Percentiles rank a stretch among this genome's conserved stretches.
Conservation (phyloP, 37 sponge, comb jelly and placozoan species). For the Chondrosia reniformis region DNA sequence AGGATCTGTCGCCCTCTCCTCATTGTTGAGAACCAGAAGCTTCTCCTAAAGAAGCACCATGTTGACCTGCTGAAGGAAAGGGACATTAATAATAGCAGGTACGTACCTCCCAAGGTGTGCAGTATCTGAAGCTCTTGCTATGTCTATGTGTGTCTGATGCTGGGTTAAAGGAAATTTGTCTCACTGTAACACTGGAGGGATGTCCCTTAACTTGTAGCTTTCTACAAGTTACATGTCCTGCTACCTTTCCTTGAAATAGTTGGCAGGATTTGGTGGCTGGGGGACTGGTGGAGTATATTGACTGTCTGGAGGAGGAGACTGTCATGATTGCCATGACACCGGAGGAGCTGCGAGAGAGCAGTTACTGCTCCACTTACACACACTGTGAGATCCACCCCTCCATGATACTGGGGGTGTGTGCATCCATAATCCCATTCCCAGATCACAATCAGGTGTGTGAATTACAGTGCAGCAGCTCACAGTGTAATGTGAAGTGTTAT, state of each 20-base stretch:
- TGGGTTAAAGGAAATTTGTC: not conserved
- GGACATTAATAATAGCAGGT: slow-evolving; percentile 93
- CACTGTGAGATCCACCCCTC: slow-evolving; percentile 99
- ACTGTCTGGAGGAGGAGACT: slow-evolving; percentile 98
- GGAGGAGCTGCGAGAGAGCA: slow-evolving; percentile 76
- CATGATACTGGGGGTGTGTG: slow-evolving; percentile 99
- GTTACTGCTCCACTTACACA: slow-evolving; percentile 97
- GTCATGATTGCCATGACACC: slow-evolving; percentile 99
- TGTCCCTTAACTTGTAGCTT: not conserved
- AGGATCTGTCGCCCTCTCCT: slow-evolving; percentile 96
- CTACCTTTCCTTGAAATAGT: slow-evolving; percentile 16
- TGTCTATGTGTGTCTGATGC: not conserved
- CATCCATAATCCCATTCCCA: slow-evolving; percentile 97
- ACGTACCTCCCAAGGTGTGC: not conserved
- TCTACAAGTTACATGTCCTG: not conserved
- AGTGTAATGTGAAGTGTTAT: no score
- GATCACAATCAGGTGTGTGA: slow-evolving; percentile 89
- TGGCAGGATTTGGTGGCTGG: slow-evolving; percentile 98
- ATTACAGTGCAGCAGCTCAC: no score
- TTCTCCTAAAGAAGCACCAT: slow-evolving; percentile 91
- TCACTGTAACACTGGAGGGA: no score
- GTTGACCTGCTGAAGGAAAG: slow-evolving; percentile 94
- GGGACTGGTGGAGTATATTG: slow-evolving; percentile 99
- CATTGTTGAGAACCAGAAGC: slow-evolving; percentile 98
- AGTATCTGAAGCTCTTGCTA: no score